Evolutionary conservation across 2,113 vertebrate genomes (phyloP).

Genomic region (Pterophyllum scalare): DNA sequence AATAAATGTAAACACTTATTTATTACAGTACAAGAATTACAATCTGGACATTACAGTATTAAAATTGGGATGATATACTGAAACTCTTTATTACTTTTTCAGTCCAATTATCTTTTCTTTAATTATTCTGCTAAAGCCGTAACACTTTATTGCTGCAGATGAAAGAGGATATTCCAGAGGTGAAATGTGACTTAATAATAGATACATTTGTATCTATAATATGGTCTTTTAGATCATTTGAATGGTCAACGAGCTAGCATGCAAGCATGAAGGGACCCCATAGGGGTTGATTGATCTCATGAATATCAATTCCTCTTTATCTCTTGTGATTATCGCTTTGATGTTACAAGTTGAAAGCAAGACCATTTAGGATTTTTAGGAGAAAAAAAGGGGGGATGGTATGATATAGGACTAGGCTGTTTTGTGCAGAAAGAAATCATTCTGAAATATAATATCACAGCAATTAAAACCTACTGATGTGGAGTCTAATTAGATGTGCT

Average conservation of each 20-base stretch:
- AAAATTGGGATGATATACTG: background rate
- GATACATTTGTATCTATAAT: conserved; percentile 31
- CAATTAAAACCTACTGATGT: conserved; percentile 23
- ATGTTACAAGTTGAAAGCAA: background rate
- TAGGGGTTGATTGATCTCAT: conserved; percentile 1
- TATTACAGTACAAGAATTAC: background rate
- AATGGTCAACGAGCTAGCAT: conserved; percentile 15
- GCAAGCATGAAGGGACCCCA: conserved; percentile 2
- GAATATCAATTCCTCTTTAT: background rate
- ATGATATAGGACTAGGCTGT: background rate
- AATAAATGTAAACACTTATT: background rate
- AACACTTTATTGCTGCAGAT: conserved; percentile 29
- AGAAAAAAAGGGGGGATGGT: background rate
- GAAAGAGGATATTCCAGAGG: conserved; percentile 34
- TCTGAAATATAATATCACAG: conserved; percentile 23
- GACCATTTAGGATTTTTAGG: background rate
- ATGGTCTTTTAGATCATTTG: conserved; percentile 29
- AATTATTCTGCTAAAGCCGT: conserved; percentile 21
- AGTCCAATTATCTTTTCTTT: background rate
- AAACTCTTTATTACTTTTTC: background rate
- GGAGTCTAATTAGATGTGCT: conserved; percentile 18
- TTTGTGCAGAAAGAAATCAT: conserved; percentile 14
- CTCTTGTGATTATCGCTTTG: background rate
- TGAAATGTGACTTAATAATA: background rate
- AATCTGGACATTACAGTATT: background rate